Base-by-base conservation (phyloP, 2,888 invertebrate species). In the Trichacis sp. region DNA sequence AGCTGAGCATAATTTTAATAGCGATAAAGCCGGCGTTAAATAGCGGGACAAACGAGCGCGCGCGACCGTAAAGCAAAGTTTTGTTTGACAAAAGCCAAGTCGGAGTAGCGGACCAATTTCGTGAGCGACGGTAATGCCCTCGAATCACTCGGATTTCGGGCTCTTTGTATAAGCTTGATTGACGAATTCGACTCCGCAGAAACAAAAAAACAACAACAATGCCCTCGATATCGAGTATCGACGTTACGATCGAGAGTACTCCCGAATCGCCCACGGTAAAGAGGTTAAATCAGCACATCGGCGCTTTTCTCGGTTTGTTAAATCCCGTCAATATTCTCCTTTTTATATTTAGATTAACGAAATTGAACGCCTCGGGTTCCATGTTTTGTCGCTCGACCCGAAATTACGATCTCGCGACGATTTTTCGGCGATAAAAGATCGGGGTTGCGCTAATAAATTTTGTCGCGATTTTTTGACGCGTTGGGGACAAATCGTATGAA, bases 221-320 rank as follows among this genome's bases (percentile, higher is more conserved):
- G 60, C 14, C 57, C 60, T 61, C 67, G 60, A 40, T 57, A 33
- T 47, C 47, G 15, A 38, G 11, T 9, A 14, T 19, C 46, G 63
- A 53, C 57, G 19, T 40, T 19, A 40, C 61, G 42, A 61, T 60
- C 64, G 58, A 57, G 51, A 57, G 36, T 47, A 24, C 15, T 38
- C 17, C n/a, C 11, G 52, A 40, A 29, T 49, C 52, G 48, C 47
- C 45, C 15, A 50, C 40, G 15, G 54, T 38, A 30, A 65, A 61
- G 19, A 69, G 63, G 70, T 71, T 75, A 53, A 77, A 77, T 66
- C 82, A 82, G 69, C 76, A 81, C 57, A 38, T 78, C 46, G 78
- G 74, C 14, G 77, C 79, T 18, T 63, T 80, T 30, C 65, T 79
- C 42, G 77, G 82, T 33, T 33, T 2, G 33, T 33, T n/a, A 9